A percentile compares a stretch with the other conserved stretches of the same genome.
Evolutionary conservation across 2,888 invertebrate genomes (phyloP).

Genomic region (Ecliptopera silaceata): DNA sequence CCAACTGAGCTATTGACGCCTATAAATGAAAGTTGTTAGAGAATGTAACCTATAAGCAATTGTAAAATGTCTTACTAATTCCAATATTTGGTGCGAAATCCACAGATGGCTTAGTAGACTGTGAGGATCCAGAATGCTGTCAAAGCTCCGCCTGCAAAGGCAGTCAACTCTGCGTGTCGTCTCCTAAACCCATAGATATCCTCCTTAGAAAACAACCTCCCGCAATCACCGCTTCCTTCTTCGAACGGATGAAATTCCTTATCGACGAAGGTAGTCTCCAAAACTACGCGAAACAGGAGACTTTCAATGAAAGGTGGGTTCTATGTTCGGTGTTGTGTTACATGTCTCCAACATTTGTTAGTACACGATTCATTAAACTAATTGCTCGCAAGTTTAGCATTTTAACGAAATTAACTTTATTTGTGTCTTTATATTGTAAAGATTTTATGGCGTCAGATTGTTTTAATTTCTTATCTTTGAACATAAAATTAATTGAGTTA

Average conservation of each 20-base stretch:
- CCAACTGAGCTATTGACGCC: no score
- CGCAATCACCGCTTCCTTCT: slow-evolving; percentile 98
- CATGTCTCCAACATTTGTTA: slow-evolving; percentile 29
- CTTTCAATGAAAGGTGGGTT: slow-evolving; percentile 98
- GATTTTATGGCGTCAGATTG: background rate
- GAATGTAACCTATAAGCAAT: no score
- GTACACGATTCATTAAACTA: slow-evolving; percentile 28
- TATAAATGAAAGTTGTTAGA: no score
- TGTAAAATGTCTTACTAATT: background rate
- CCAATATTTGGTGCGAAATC: slow-evolving; percentile 5
- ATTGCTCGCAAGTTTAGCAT: no score
- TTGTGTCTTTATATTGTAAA: background rate
- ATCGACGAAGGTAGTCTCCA: slow-evolving; percentile 99
- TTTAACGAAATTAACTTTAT: no score
- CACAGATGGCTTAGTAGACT: slow-evolving; percentile 97
- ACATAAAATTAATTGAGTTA: slow-evolving; percentile 13
- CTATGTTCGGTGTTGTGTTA: slow-evolving; percentile 68
- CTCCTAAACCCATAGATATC: slow-evolving; percentile 98
- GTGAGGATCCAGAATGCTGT: slow-evolving; percentile 99
- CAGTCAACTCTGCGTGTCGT: slow-evolving; percentile 95
- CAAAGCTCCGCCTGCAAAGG: slow-evolving; percentile 90
- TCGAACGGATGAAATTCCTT: slow-evolving; percentile 98
- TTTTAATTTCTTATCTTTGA: background rate
- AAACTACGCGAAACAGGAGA: slow-evolving; percentile 97
- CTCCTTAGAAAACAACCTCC: slow-evolving; percentile 97